Conservation (phyloP, 53 echinoderm and acorn worm species). For the Paelopatides confundens region DNA sequence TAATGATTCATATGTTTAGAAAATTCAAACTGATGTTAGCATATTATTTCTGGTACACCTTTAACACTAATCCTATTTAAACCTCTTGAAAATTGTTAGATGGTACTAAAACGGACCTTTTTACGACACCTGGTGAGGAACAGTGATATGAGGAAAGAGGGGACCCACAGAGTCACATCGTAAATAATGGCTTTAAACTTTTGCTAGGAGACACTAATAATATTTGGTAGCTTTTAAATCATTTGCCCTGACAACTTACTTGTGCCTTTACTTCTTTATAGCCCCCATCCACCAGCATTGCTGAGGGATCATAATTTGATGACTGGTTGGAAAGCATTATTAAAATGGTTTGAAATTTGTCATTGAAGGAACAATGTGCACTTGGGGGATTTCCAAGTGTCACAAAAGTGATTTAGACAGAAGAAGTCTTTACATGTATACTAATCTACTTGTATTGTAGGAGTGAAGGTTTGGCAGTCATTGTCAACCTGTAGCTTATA, state of each 20-base stretch:
- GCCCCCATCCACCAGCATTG: not conserved
- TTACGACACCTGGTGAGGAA: slow-evolving; percentile 5
- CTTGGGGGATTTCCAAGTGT: slow-evolving; percentile 27
- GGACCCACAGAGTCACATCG: not conserved
- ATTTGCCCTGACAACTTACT: not conserved
- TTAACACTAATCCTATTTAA: not conserved
- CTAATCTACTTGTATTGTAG: too few relatives aligned
- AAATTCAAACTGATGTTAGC: not conserved
- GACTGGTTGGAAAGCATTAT: not conserved
- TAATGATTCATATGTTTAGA: slow-evolving; percentile 16
- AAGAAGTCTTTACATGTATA: not conserved
- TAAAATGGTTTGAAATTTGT: slow-evolving; percentile 37
- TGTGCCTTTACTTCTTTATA: slow-evolving; percentile 19
- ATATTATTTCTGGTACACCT: too few relatives aligned
- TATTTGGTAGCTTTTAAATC: slow-evolving; percentile 31
- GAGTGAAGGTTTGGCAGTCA: too few relatives aligned
- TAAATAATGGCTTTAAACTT: slow-evolving; percentile 29
- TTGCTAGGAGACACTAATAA: slow-evolving; percentile 10
- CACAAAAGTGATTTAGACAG: slow-evolving; percentile 34
- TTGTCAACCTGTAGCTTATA: too few relatives aligned
- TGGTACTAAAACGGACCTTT: slow-evolving; percentile 7
- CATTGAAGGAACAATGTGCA: not conserved
- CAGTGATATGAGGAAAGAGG: not conserved
- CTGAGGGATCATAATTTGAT: not conserved
- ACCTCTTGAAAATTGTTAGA: not conserved